Conservation (phyloP, 2,888 invertebrate genomes). For the Hirtodrosophila histrioides region DNA sequence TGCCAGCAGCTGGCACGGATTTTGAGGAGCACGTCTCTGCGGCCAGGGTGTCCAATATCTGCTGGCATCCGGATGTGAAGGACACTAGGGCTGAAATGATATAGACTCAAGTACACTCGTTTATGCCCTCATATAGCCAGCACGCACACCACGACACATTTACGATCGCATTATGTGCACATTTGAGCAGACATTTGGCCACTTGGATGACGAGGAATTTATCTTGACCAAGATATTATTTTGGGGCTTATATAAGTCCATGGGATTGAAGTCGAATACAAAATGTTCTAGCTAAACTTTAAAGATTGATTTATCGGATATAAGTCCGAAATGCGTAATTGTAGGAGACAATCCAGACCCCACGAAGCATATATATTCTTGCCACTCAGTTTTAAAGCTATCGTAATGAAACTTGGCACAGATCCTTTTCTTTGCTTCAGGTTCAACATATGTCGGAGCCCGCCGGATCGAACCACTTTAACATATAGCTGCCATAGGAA, state of each 20-base stretch:
- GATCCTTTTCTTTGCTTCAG: no score
- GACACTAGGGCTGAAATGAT: constrained; percentile 10
- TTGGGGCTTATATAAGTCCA: not conserved
- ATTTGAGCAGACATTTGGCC: constrained; percentile 38
- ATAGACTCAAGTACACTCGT: not conserved
- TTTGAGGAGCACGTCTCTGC: constrained; percentile 40
- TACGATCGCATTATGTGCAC: constrained; percentile 44
- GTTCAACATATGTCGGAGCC: no score
- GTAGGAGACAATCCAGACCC: no score
- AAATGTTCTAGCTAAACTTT: constrained; percentile 2
- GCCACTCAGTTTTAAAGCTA: no score
- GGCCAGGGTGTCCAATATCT: constrained; percentile 28
- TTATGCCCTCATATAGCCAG: not conserved
- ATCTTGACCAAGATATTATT: constrained; percentile 5
- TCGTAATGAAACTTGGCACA: no score
- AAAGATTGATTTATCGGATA: no score
- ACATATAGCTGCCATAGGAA: no score
- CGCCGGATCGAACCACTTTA: no score
- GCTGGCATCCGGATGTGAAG: constrained; percentile 24
- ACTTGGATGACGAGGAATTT: constrained; percentile 19
- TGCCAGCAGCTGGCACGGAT: constrained; percentile 29
- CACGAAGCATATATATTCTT: no score
- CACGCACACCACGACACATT: constrained; percentile 39
- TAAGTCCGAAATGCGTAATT: no score
- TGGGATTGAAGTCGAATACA: not conserved